These are phyloP conservation scores for Malurus splendens DNA, from an alignment of 2,797 vertebrate species.

Conservation along the genomic window DNA sequence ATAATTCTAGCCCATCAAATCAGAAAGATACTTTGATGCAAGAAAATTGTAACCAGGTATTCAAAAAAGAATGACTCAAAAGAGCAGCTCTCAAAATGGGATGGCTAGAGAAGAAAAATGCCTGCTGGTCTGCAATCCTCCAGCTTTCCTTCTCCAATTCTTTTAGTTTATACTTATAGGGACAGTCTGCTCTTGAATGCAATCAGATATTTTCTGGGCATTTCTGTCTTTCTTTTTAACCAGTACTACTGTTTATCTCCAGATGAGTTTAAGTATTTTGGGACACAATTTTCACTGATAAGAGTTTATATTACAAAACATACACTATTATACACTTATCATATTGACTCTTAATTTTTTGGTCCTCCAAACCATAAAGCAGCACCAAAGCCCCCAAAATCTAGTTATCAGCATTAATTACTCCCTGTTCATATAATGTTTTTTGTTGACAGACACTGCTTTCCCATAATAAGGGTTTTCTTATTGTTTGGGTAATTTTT, in stretches of 20 bases:
- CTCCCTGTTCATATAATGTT: accelerated
- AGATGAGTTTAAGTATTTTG: neutral
- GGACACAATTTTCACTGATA: neutral
- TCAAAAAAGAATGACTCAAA: neutral
- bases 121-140: neutral
- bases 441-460: neutral
- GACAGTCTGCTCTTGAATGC: neutral
- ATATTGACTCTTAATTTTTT: neutral
- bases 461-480: neutral
- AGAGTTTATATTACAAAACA: neutral
- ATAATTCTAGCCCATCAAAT: neutral
- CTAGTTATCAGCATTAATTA: neutral
- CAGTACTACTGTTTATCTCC: neutral
- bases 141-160: neutral
- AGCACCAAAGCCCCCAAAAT: neutral
- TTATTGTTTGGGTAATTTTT: neutral
- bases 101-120: neutral
- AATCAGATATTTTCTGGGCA: neutral
- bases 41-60: neutral
- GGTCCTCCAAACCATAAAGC: neutral
- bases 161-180: neutral
- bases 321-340: neutral
- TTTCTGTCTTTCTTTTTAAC: neutral
- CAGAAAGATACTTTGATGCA: neutral
- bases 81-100: neutral